These are phyloP conservation scores for Erethizon dorsatum DNA, from an alignment of 2,797 vertebrate genomes.

Conservation along the genomic window DNA sequence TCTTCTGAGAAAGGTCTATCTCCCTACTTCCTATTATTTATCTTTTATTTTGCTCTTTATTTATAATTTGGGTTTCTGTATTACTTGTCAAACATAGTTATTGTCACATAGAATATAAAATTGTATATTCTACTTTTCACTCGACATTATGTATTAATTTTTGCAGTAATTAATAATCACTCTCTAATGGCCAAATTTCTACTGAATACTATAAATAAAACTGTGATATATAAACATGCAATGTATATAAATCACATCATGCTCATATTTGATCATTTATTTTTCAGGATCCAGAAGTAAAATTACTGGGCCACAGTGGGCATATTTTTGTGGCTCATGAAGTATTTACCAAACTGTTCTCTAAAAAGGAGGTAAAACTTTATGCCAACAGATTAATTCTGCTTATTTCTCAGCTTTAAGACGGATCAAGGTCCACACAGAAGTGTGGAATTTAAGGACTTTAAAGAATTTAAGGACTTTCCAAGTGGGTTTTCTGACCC, in stretches of 20 bases:
- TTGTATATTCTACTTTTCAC: conserved; percentile 45
- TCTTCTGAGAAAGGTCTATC: neutral
- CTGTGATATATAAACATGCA: neutral
- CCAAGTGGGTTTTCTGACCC: conserved; percentile 12
- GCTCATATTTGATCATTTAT: conserved; percentile 7
- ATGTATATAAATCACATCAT: neutral
- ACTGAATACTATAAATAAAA: conserved; percentile 24
- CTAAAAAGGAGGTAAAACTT: neutral
- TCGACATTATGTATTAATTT: conserved; percentile 32
- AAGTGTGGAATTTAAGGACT: conserved; percentile 7
- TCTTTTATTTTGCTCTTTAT: neutral
- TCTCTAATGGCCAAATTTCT: conserved; percentile 12
- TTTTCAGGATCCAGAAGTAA: conserved; percentile 50
- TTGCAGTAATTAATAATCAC: conserved; percentile 16
- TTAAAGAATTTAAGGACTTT: conserved; percentile 43
- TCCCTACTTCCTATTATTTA: neutral
- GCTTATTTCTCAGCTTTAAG: conserved; percentile 32
- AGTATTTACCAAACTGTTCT: conserved; percentile 60
- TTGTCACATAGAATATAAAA: neutral
- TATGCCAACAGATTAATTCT: conserved; percentile 16
- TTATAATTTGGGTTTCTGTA: neutral
- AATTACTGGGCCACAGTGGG: conserved; percentile 11
- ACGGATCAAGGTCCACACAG: neutral
- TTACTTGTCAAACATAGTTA: neutral
- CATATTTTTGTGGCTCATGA: neutral